Evolutionary conservation across 2,113 vertebrate genomes (phyloP), one percentile per base, ranked within the genome.

Genomic region (Ctenomys sociabilis): DNA sequence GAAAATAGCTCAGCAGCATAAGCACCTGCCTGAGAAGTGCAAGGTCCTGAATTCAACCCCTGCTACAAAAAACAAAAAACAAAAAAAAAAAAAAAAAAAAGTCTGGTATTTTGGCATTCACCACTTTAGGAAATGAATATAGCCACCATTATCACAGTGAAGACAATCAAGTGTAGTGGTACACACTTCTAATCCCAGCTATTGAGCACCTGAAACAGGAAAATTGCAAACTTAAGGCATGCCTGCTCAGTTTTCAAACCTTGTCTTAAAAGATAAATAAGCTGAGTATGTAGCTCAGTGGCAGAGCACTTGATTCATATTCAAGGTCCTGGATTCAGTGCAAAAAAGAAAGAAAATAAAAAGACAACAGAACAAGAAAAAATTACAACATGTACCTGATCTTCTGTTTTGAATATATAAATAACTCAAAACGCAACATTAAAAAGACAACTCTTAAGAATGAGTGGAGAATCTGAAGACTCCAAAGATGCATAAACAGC

Each of bases 391-490:
- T 57, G 16, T 64, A 63, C n/a, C 45, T 75, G n/a, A 43, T 61
- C 63, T 82, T 82, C 73, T 54, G 40, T 43, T 57, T 61, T 87
- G 64, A 64, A 45, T 63, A 73, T 64, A 73, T n/a, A 83, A 72
- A 57, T 80, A 70, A 91, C 21, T 82, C 75, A 77, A 73, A 82
- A 88, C n/a, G 82, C n/a, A 82, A 37, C 12, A 66, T 37, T 75
- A 88, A 92, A 95, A 88, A 37, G 49, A 59, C 32, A 59, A 28
- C 12, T 63, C 77, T 80, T 75, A 92, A 83, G 90, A 82, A 75
- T 35, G 43, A 68, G 54, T 73, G 37, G 7, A 83, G 77, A 6
- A 52, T 52, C 28, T 80, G 13, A 17, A 52, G 45, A 80, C 45
- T 78, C 75, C 8, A 80, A 35, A 80, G 30, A 80, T 80, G 30